Evolutionary conservation across 1,140 invertebrate species (phyloP), one percentile per base, ranked within the genome.

Genomic region (Charaxes varanes): DNA sequence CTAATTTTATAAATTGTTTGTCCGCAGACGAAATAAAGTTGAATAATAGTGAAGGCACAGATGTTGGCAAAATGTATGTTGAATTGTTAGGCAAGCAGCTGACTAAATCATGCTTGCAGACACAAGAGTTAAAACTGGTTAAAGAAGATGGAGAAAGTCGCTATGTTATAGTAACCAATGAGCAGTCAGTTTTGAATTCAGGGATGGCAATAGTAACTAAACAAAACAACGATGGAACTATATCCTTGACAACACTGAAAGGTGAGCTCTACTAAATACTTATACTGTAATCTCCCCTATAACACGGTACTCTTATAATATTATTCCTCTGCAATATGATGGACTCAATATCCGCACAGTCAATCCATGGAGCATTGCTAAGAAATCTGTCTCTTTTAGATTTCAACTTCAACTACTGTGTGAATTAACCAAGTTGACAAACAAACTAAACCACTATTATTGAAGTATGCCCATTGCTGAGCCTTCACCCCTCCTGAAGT

Each of bases 201-300:
- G 59, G 43, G 14, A 55, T 46, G 41, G 50, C 68, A 22, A 53
- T 78, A 17, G 68, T 83, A 2, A 73, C 70, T 6, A 79, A 73
- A 38, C 73, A 77, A 47, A 83, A 83, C 43, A 62, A 63, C 53
- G 76, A 80, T 66, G 73, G 73, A 10, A 83, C 76, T 34, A 72
- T 80, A 56, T 74, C 76, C 15, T 54, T 80, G 30, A 68, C 57
- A 21, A 62, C 61, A 27, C 41, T 71, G 3, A 57, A 69, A 62
- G 71, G 72, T 78, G 61, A 45, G 21, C 17, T 24, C 32, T 36
- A 18, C 43, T 11, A 12, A 24, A 13, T 21, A 6, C 11, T 17
- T 2, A 24, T 35, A n/a, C n/a, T n/a, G n/a, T n/a, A n/a, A n/a
- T n/a, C n/a, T n/a, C n/a, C n/a, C n/a, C n/a, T n/a, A n/a, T n/a